A percentile compares a stretch with the other conserved stretches of the same genome.
These are phyloP conservation scores for Mus spicilegus DNA, from an alignment of 2,113 vertebrate genomes.

Conservation along the genomic window DNA sequence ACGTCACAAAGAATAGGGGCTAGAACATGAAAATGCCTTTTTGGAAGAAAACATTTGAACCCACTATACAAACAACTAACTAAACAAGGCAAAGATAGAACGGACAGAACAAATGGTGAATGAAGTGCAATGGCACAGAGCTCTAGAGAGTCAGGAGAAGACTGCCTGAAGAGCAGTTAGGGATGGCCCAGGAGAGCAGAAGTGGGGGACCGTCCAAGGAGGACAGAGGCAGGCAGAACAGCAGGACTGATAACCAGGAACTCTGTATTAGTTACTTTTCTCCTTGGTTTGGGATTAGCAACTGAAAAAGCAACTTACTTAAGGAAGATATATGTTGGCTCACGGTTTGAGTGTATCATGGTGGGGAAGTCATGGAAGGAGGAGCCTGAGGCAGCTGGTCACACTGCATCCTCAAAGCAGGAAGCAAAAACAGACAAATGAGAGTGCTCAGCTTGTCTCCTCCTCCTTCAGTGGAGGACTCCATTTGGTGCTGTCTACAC, in stretches of 20 bases:
- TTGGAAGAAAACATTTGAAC: background rate
- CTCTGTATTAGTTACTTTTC: background rate
- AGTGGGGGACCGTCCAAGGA: too few relatives aligned
- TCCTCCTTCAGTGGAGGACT: background rate
- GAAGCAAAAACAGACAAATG: background rate
- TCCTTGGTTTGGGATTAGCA: background rate
- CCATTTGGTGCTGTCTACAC: background rate
- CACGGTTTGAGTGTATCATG: background rate
- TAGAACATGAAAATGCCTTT: background rate
- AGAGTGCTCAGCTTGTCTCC: background rate
- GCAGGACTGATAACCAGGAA: background rate
- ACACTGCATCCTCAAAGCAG: background rate
- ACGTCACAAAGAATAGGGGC: background rate
- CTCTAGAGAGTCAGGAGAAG: background rate
- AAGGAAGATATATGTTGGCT: background rate
- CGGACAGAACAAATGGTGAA: background rate
- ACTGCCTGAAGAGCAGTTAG: background rate
- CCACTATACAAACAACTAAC: background rate
- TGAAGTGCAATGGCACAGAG: background rate
- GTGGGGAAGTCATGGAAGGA: background rate
- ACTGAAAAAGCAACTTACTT: background rate
- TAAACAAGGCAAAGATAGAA: background rate
- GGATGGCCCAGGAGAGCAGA: background rate
- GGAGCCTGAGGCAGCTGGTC: background rate
- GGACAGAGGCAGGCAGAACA: background rate